Base-by-base conservation (phyloP, 2,888 invertebrate genomes). In the Cataglyphis cursor region DNA sequence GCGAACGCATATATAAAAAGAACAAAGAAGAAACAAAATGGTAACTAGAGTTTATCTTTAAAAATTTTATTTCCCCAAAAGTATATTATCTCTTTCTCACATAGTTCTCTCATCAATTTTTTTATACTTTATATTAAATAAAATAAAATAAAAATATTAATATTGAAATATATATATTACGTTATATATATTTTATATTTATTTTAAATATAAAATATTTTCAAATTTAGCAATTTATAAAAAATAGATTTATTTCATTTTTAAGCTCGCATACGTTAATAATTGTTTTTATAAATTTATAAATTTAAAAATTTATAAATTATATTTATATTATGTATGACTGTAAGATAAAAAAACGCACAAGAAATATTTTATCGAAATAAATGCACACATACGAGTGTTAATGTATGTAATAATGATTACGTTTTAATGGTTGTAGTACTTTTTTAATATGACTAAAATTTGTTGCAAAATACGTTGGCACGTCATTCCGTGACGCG, bases 111-210 rank as follows among this genome's bases (percentile, higher is more conserved):
- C 35, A 64, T 75, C 35, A 31, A 38, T 3, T 64, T 0, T 5
- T 24, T 15, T 15, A 15, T 21, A 24, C 9, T 38, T 75, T 38
- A 44, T 62, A 24, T 35, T 18, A 2, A 1, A 12, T 18, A 10
- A 35, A 24, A 18, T 62, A 21, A 12, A 5, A 51, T 8, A n/a
- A 64, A 65, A 75, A 65, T 62, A 18, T 64, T 51, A n/a, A 59
- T 41, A 61, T 10, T 21, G n/a, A 12, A 41, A 35, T 35, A 4
- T 35, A 64, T 75, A 35, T 24, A 38, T 15, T 28, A 28, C 8
- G 24, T 9, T 35, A 28, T 24, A 64, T 75, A 48, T 24, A 38
- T 15, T 28, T n/a, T 12, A 18, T 9, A 8, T 21, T 18, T 9
- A 51, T 75, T 38, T 65, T 2, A 0, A 64, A 35, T 24, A 51